Evolutionary conservation across 2,113 vertebrate species (phyloP).

Genomic region (Oncorhynchus tshawytscha): DNA sequence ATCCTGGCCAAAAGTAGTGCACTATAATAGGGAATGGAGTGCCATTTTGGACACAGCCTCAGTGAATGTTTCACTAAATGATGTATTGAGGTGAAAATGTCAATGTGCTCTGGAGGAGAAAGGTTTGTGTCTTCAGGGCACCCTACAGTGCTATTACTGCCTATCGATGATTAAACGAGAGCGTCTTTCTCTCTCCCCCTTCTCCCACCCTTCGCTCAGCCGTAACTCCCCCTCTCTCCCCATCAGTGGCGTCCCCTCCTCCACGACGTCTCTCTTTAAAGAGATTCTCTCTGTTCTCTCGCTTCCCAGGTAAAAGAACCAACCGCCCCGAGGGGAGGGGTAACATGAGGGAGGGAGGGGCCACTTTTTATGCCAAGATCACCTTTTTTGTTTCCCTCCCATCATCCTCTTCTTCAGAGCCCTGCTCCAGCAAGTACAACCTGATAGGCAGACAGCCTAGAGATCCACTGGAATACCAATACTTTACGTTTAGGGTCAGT

Average conservation of each 20-base stretch:
- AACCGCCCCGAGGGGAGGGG: too few relatives aligned
- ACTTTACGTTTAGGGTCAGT: too few relatives aligned
- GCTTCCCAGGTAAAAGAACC: constrained; percentile 83
- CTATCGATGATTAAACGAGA: constrained; percentile 38
- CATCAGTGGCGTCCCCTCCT: constrained; percentile 72
- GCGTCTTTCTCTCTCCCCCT: constrained; percentile 36
- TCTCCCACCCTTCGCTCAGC: constrained; percentile 46
- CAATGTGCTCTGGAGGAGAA: background rate
- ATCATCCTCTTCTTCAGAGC: constrained; percentile 35
- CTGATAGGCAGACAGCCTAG: background rate
- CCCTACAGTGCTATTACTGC: background rate
- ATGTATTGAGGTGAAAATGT: background rate
- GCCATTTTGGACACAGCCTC: background rate
- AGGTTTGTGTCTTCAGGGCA: background rate
- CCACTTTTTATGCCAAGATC: constrained; percentile 8
- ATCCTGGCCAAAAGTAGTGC: too few relatives aligned
- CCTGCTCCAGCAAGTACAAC: constrained; percentile 60
- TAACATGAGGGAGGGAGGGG: constrained; percentile 28
- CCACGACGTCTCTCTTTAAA: constrained; percentile 78
- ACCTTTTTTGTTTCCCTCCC: constrained; percentile 13
- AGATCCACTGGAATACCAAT: background rate
- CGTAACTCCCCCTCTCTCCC: constrained; percentile 73
- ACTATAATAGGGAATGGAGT: too few relatives aligned
- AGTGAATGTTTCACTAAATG: background rate
- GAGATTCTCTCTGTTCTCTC: constrained; percentile 81